Conservation (phyloP, 1,140 invertebrate genomes). For the Pemphigus obesinymphae region DNA sequence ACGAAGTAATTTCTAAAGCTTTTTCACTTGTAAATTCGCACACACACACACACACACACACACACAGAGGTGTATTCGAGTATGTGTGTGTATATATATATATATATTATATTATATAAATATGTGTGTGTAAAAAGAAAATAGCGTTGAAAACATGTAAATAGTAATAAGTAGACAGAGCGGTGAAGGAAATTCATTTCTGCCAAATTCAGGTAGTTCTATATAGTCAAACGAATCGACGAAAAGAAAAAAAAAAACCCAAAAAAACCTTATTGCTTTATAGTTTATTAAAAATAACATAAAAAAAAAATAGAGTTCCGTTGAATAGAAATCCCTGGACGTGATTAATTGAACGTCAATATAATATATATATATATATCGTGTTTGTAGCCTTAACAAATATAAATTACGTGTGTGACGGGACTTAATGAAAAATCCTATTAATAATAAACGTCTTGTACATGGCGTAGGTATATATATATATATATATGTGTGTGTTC, state of each 20-base stretch:
- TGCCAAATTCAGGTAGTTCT: neutral
- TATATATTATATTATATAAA: no score
- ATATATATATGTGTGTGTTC: no score
- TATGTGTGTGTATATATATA: neutral
- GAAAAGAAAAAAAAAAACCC: neutral
- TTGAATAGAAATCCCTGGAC: neutral
- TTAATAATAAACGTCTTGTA: neutral
- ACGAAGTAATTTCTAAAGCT: constrained; percentile 39
- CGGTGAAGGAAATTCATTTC: neutral
- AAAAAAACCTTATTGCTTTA: neutral
- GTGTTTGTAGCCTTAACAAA: neutral
- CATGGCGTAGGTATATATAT: neutral
- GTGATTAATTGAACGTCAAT: constrained; percentile 14
- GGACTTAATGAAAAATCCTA: constrained; percentile 13
- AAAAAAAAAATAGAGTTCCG: neutral
- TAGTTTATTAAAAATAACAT: neutral
- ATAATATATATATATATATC: no score
- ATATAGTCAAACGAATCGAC: neutral
- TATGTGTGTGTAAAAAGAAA: neutral
- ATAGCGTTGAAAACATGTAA: constrained; percentile 19
- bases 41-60: no score
- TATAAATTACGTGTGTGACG: constrained; percentile 24
- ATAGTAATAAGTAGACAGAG: neutral
- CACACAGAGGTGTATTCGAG: neutral
- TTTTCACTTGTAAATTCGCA: constrained; percentile 39